Percentiles rank a stretch among this genome's conserved stretches.
These are phyloP conservation scores for Conus ventricosus DNA, from an alignment of 1,140 invertebrate genomes.

Conservation along the genomic window DNA sequence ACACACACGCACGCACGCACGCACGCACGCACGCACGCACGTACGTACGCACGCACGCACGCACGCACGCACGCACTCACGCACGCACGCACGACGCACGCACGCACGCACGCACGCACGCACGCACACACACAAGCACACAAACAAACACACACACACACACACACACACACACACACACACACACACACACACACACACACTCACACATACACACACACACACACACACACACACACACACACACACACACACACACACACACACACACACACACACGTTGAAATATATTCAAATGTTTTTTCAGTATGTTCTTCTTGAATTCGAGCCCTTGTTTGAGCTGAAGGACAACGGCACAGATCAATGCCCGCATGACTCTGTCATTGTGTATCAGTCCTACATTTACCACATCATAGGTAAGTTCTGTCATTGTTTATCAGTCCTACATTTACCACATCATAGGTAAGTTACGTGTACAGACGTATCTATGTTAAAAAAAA, in stretches of 20 bases:
- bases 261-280: conserved; percentile 12
- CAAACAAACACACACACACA: too few relatives aligned
- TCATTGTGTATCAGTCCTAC: not conserved
- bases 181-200: conserved; percentile 13
- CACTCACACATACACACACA: not conserved
- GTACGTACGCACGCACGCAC: not conserved
- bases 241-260: conserved; percentile 15
- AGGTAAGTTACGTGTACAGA: not conserved
- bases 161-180: conserved; percentile 11
- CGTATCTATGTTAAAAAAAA: too few relatives aligned
- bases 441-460: not conserved
- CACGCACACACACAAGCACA: conserved; percentile 7
- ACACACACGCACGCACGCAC: not conserved
- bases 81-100: not conserved
- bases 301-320: not conserved
- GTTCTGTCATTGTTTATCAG: not conserved
- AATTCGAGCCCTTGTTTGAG: not conserved
- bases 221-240: not conserved
- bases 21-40: not conserved
- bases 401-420: not conserved
- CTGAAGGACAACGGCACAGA: not conserved
- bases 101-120: not conserved
- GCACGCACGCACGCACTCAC: not conserved
- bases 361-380: not conserved
- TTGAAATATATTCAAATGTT: not conserved